phyloP scores from a whole-genome alignment of 2,113 vertebrate species.

The Cheilinus undulatus region DNA sequence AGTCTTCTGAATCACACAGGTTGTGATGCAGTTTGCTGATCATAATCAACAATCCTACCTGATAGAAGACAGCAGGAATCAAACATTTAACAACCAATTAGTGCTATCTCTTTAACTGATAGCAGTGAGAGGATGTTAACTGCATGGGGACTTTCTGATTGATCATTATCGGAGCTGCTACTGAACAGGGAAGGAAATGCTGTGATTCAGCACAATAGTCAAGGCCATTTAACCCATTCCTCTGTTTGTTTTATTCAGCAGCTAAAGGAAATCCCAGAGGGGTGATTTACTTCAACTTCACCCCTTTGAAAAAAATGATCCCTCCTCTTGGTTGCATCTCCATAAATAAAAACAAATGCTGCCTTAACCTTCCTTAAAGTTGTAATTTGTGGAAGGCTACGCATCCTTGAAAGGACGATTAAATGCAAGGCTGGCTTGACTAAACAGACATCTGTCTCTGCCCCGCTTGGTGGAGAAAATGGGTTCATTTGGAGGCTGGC shows the following conservation, averaged over 20 bases:
- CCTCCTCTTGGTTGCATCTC: constrained; percentile 14
- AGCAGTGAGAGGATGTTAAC: constrained; percentile 37
- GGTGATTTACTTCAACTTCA: background rate
- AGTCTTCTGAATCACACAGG: background rate
- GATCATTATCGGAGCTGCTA: background rate
- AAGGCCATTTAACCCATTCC: constrained; percentile 17
- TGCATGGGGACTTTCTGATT: background rate
- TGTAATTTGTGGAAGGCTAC: background rate
- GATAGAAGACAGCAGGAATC: background rate
- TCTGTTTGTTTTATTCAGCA: background rate
- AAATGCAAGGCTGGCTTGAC: constrained; percentile 34
- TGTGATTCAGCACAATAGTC: constrained; percentile 17
- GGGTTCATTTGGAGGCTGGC: constrained; percentile 51
- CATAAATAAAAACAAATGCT: constrained; percentile 18
- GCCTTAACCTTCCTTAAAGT: background rate
- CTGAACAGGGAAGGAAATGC: constrained; percentile 35
- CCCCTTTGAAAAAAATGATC: constrained; percentile 14
- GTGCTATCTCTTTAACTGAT: background rate
- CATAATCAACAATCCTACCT: background rate
- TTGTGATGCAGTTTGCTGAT: background rate
- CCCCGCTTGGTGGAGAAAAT: constrained; percentile 26
- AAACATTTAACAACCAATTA: background rate
- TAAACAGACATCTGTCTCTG: constrained; percentile 46
- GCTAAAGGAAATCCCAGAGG: background rate
- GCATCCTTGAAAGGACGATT: constrained; percentile 50